These are phyloP conservation scores for Chalcosyrphus nemorum DNA, from an alignment of 2,888 invertebrate genomes.

Conservation along the genomic window DNA sequence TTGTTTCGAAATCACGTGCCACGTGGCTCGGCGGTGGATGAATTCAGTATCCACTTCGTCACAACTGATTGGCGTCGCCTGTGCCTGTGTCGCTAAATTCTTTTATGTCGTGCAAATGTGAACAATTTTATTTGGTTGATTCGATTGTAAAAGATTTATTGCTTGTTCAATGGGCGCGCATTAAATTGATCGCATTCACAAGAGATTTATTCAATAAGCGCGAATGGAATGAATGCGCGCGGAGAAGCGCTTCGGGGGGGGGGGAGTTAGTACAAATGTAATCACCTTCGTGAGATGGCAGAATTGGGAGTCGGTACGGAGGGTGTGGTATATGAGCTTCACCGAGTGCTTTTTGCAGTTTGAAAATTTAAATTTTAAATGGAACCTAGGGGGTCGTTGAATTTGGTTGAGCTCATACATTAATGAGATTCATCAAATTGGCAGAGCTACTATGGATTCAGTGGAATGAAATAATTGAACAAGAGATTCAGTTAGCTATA, in stretches of 20 bases:
- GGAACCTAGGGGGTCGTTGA: background rate
- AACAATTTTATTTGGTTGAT: conserved; percentile 47
- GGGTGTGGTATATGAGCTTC: background rate
- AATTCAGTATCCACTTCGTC: background rate
- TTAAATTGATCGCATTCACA: conserved; percentile 41
- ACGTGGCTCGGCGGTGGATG: background rate
- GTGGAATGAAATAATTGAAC: background rate
- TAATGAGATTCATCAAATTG: background rate
- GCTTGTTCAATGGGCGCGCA: conserved; percentile 42
- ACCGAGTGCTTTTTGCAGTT: background rate
- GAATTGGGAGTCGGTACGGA: background rate
- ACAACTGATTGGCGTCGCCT: background rate
- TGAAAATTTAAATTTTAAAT: background rate
- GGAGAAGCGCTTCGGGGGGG: background rate
- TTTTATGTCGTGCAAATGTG: conserved; percentile 27
- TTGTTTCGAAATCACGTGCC: conserved; percentile 10
- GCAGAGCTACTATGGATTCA: background rate
- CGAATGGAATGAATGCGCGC: conserved; percentile 2
- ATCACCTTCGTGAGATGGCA: background rate
- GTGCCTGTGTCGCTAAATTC: conserved; percentile 1
- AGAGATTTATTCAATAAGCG: conserved; percentile 44
- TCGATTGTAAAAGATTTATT: conserved; percentile 43
- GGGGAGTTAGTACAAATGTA: background rate
- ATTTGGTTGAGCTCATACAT: background rate
- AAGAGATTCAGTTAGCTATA: too few species aligned